Evolutionary conservation across 2,797 vertebrate genomes (phyloP), one percentile per base, ranked within the genome.

Genomic region (Heliangelus exortis): DNA sequence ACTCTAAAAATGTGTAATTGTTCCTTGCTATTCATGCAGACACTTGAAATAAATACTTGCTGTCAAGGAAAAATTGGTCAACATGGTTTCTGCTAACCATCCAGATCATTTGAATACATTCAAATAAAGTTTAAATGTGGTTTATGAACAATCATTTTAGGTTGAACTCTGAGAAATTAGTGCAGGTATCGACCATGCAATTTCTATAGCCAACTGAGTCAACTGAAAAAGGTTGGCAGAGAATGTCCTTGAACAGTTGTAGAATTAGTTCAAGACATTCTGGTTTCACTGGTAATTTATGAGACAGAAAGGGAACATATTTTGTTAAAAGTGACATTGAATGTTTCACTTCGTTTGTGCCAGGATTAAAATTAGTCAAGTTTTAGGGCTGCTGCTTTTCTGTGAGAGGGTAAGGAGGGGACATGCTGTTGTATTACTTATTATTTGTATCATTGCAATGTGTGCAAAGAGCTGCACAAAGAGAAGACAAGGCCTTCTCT

Each of bases 151-250:
- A 58, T 75, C 41, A 55, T 29, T 16, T 69, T 79, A 68, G 21
- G 78, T 84, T 95, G 65, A 93, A 92, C 39, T 36, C 58, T 86
- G 67, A 91, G 51, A 86, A 84, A 36, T 48, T 77, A 83, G 47
- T 90, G 79, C 79, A 68, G 45, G 51, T 62, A 84, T 41, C 71
- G 74, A 83, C 47, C 26, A 25, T 25, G 19, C 55, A 71, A 94
- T 85, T 95, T 94, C 66, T 28, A 22, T 57, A 92, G 67, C 41
- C 23, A 6, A 43, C 55, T 57, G 41, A 68, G 20, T 54, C 90
- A 62, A 74, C 39, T 41, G 57, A 83, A 82, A 81, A 47, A 71
- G 4, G 5, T 83, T 87, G 68, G 34, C n/a, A 77, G 43, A 94
- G 89, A 92, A 85, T 48, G 34, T 75, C 72, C 62, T 75, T 85